Evolutionary conservation across 2,113 vertebrate genomes (phyloP).

Genomic region (Cheilinus undulatus): DNA sequence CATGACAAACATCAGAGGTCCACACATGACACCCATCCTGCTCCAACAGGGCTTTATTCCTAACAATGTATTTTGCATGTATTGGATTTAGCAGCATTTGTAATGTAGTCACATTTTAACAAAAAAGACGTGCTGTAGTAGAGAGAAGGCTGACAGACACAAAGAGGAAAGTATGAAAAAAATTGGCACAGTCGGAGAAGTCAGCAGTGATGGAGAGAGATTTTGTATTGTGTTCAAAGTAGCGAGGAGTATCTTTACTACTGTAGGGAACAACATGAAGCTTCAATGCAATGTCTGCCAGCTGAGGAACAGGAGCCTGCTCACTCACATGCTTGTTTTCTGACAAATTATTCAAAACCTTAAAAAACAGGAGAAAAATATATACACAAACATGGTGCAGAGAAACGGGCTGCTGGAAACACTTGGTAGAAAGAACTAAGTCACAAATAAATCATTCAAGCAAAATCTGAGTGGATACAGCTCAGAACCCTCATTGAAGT

Average conservation of each 20-base stretch:
- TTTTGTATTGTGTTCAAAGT: background rate
- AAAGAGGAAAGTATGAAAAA: background rate
- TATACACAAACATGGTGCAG: slow-evolving; percentile 17
- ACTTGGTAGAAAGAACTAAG: background rate
- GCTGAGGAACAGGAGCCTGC: slow-evolving; percentile 28
- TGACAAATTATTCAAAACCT: slow-evolving; percentile 32
- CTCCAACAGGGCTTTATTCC: too few relatives aligned
- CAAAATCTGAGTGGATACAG: background rate
- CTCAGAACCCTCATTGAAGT: background rate
- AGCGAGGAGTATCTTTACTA: slow-evolving; percentile 2
- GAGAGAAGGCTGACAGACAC: background rate
- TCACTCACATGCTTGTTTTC: slow-evolving; percentile 24
- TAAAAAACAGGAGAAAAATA: background rate
- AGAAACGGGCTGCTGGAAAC: background rate
- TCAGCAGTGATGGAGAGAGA: background rate
- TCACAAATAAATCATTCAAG: background rate
- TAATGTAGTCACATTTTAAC: too few relatives aligned
- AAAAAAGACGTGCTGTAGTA: too few relatives aligned
- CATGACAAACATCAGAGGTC: too few relatives aligned
- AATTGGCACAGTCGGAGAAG: background rate
- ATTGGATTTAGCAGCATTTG: too few relatives aligned
- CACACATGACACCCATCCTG: too few relatives aligned
- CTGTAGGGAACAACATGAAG: slow-evolving; percentile 37
- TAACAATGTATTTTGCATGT: too few relatives aligned
- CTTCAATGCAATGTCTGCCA: slow-evolving; percentile 40